phyloP scores from a whole-genome alignment of 1,140 invertebrate genomes.

The Macrotrachela quadricornifera region DNA sequence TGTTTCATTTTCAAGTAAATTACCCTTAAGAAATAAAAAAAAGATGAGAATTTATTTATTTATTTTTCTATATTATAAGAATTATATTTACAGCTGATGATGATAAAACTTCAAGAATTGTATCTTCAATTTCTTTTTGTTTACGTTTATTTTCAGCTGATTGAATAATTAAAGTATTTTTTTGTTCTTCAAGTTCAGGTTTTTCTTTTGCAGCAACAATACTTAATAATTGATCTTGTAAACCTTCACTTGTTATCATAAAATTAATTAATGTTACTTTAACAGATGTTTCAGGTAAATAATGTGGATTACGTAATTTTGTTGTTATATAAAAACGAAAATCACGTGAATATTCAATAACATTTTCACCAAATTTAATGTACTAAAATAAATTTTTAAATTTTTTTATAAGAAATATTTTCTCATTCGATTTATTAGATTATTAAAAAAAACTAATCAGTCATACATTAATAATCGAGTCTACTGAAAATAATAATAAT shows the following conservation, averaged over 20 bases:
- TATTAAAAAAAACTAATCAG: conserved; percentile 27
- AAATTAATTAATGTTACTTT: conserved; percentile 32
- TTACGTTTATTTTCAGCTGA: conserved; percentile 39
- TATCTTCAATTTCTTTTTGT: conserved; percentile 76
- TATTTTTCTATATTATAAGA: neutral
- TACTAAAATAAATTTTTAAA: conserved; percentile 22
- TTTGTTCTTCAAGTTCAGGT: conserved; percentile 31
- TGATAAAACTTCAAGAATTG: conserved; percentile 64
- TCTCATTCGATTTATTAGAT: conserved; percentile 15
- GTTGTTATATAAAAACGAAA: conserved; percentile 30
- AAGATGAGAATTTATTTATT: neutral
- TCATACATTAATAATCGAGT: too few relatives aligned
- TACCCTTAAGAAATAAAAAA: conserved; percentile 39
- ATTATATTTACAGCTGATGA: conserved; percentile 30
- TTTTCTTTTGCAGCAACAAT: conserved; percentile 31
- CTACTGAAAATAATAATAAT: too few relatives aligned
- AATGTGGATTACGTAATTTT: conserved; percentile 29
- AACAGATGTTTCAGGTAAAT: conserved; percentile 30
- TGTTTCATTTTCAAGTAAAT: conserved; percentile 84
- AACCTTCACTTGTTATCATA: conserved; percentile 31
- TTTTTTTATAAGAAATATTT: too few relatives aligned
- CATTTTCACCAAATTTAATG: conserved; percentile 27
- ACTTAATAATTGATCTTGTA: conserved; percentile 30
- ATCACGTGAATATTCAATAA: conserved; percentile 25
- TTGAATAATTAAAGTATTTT: conserved; percentile 30